Percentiles rank a stretch among this genome's conserved stretches.
These are phyloP conservation scores for Hemicordylus capensis DNA, from an alignment of 2,113 vertebrate genomes.

Conservation along the genomic window DNA sequence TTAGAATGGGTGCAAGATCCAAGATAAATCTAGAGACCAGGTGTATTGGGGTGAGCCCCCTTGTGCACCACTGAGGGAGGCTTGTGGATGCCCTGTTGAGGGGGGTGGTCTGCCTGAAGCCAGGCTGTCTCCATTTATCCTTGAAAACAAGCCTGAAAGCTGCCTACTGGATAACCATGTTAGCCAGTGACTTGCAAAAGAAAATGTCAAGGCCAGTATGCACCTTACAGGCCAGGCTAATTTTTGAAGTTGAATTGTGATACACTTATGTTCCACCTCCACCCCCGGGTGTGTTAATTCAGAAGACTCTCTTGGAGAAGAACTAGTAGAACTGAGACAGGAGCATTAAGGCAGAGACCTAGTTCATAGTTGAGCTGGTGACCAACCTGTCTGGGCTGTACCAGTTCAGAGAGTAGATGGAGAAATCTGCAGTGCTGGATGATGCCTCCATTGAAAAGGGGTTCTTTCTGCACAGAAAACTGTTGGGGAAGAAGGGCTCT, in stretches of 20 bases:
- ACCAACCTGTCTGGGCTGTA: neutral
- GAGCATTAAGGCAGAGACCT: neutral
- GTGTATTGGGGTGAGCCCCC: neutral
- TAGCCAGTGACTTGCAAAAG: neutral
- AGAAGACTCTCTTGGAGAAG: neutral
- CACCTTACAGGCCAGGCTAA: no score
- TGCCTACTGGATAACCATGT: accelerated
- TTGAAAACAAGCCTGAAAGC: neutral
- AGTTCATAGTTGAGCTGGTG: neutral
- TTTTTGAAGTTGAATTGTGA: neutral
- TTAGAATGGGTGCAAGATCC: neutral
- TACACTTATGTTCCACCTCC: no score
- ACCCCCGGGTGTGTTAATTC: neutral
- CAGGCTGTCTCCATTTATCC: neutral
- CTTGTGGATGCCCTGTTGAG: no score
- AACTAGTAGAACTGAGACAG: neutral
- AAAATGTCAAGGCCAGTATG: neutral
- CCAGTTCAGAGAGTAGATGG: neutral
- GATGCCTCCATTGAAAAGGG: neutral
- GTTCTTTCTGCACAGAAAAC: neutral
- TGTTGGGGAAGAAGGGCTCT: neutral
- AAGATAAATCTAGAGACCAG: accelerated
- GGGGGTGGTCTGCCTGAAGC: no score
- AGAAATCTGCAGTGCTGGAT: neutral
- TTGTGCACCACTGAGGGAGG: neutral